phyloP scores from a whole-genome alignment of 2,888 invertebrate species.

The Xylota sylvarum region DNA sequence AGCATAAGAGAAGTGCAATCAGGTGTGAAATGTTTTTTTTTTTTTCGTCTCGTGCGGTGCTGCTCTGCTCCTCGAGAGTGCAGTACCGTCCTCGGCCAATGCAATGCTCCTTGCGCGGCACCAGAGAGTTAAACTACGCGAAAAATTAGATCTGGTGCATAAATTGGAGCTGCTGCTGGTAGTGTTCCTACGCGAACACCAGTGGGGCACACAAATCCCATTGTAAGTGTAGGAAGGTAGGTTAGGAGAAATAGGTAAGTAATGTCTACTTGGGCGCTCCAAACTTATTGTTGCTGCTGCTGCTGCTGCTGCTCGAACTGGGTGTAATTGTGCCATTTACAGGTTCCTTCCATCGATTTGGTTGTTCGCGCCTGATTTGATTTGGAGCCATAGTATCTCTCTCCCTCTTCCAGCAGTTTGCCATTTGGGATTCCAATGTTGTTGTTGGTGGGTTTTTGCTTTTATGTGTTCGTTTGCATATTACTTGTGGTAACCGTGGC shows the following conservation, averaged over 20 bases:
- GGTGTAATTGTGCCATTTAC: conserved; percentile 76
- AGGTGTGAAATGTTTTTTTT: conserved; percentile 69
- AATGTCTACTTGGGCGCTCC: conserved; percentile 41
- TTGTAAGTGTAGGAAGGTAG: conserved; percentile 29
- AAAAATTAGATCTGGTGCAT: conserved; percentile 76
- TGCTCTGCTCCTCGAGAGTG: conserved; percentile 27
- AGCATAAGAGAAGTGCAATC: conserved; percentile 65
- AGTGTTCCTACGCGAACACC: conserved; percentile 54
- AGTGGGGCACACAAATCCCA: conserved; percentile 37
- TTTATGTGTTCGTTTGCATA: conserved; percentile 52
- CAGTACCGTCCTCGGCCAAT: conserved; percentile 33
- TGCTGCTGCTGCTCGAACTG: conserved; percentile 52
- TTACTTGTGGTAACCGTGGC: conserved; percentile 52
- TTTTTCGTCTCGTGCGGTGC: conserved; percentile 11
- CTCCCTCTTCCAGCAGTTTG: conserved; percentile 15
- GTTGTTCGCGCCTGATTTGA: conserved; percentile 77
- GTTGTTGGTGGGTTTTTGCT: background rate
- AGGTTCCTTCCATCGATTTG: conserved; percentile 74
- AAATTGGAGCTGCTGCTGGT: conserved; percentile 61
- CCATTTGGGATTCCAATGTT: conserved; percentile 43
- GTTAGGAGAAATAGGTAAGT: conserved; percentile 48
- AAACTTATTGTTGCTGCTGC: too few species aligned
- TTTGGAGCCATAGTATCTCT: conserved; percentile 57
- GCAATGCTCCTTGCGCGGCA: conserved; percentile 29
- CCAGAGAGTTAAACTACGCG: conserved; percentile 61